Evolutionary conservation across 2,888 invertebrate genomes (phyloP).

Genomic region (Minunthozetes semirufus): DNA sequence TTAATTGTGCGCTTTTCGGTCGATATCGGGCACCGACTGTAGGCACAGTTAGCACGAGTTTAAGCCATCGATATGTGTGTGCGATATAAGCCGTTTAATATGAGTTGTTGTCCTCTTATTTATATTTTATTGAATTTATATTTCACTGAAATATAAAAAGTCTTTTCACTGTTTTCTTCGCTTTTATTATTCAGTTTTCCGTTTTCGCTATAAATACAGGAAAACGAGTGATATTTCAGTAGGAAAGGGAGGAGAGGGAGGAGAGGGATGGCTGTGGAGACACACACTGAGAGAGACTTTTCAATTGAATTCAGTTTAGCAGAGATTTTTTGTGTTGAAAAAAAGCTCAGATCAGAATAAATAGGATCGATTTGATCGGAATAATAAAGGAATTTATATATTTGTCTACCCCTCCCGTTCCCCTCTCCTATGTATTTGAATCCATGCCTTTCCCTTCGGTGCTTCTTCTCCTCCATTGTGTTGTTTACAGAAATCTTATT

Average conservation of each 20-base stretch:
- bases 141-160: background rate
- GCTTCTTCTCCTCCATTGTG: too few relatives aligned
- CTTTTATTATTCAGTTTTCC: background rate
- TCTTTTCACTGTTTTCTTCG: background rate
- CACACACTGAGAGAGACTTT: background rate
- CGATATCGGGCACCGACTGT: too few relatives aligned
- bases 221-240: background rate
- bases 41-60: too few relatives aligned
- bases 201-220: background rate
- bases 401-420: too few relatives aligned
- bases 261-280: too few relatives aligned
- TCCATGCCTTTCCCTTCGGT: too few relatives aligned
- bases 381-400: too few relatives aligned
- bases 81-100: background rate
- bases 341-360: background rate
- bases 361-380: background rate
- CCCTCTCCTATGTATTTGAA: too few relatives aligned
- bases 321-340: background rate
- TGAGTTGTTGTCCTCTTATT: background rate
- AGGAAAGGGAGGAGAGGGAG: background rate
- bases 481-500: too few relatives aligned
- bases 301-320: conserved; percentile 18
- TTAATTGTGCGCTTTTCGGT: too few relatives aligned
- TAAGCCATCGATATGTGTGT: background rate
- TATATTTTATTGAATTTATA: background rate